A percentile compares a stretch with the other conserved stretches of the same genome.
phyloP scores from a whole-genome alignment of 2,888 invertebrate genomes.

The Spilarctia lutea region DNA sequence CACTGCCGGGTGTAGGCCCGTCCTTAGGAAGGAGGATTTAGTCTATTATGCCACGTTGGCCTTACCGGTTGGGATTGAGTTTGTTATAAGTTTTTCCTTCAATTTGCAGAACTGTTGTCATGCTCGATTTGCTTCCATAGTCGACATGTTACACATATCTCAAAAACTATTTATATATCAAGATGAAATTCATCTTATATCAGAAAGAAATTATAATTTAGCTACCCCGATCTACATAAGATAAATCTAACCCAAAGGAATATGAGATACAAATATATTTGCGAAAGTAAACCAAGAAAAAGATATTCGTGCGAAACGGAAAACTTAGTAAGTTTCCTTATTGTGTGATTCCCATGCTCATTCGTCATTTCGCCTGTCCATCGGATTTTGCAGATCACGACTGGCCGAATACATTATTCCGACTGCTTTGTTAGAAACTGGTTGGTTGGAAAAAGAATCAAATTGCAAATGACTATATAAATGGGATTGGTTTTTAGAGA shows the following conservation, averaged over 20 bases:
- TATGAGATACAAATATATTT: constrained; percentile 4
- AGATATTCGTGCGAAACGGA: constrained; percentile 39
- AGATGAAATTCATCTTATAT: not conserved
- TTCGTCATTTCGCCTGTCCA: constrained; percentile 67
- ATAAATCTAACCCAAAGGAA: not conserved
- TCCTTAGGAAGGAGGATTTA: too few relatives aligned
- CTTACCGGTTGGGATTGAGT: too few relatives aligned
- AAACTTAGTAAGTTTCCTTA: constrained; percentile 65
- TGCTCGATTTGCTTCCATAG: too few relatives aligned
- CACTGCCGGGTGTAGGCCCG: too few relatives aligned
- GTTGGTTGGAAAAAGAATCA: constrained; percentile 58
- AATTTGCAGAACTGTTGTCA: too few relatives aligned
- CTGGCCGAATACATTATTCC: constrained; percentile 66
- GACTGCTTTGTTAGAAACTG: constrained; percentile 56
- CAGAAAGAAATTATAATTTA: not conserved
- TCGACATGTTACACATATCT: too few relatives aligned
- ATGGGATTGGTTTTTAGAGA: constrained; percentile 32
- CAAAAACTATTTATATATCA: not conserved
- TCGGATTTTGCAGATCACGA: constrained; percentile 60
- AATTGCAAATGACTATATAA: constrained; percentile 55
- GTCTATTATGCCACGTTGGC: too few relatives aligned
- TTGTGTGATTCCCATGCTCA: constrained; percentile 69
- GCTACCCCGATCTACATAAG: not conserved
- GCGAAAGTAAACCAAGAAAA: constrained; percentile 22
- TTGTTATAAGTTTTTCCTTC: too few relatives aligned